phyloP scores from a whole-genome alignment of 1,140 invertebrate genomes.

The Rhysida immarginata region DNA sequence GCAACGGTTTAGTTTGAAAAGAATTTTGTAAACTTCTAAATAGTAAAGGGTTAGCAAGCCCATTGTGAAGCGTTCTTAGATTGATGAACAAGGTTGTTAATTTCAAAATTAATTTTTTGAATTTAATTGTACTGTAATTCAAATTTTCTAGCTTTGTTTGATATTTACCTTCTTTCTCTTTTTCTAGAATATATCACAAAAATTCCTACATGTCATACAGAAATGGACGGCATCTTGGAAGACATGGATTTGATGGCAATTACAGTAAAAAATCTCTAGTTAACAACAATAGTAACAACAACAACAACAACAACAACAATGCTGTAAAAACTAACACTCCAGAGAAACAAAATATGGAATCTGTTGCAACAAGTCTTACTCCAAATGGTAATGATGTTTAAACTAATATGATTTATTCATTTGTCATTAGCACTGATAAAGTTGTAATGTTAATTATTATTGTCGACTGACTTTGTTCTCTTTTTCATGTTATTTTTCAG shows the following conservation, averaged over 20 bases:
- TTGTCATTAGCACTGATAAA: background rate
- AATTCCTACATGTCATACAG: conserved; percentile 54
- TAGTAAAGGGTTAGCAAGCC: no score
- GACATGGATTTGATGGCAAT: conserved; percentile 49
- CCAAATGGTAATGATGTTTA: background rate
- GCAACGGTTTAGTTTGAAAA: no score
- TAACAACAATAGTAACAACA: conserved; percentile 40
- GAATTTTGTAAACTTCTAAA: no score
- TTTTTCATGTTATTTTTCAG: conserved; percentile 11
- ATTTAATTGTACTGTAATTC: background rate
- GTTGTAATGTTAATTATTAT: background rate
- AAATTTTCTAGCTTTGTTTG: background rate
- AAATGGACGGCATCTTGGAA: conserved; percentile 35
- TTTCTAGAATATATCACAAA: conserved; percentile 41
- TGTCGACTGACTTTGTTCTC: background rate
- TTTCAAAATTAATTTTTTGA: background rate
- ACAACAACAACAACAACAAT: conserved; percentile 8
- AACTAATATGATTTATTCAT: background rate
- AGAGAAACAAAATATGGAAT: conserved; percentile 6
- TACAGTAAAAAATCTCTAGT: conserved; percentile 55
- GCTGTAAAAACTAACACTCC: conserved; percentile 2
- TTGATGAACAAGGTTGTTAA: background rate
- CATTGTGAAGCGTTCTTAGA: no score
- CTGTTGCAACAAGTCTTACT: conserved; percentile 6
- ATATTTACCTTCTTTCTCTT: conserved; percentile 14